Evolutionary conservation across 2,113 vertebrate genomes (phyloP), one percentile per base, ranked within the genome.

Genomic region (Calyptommatus sinebrachiatus): DNA sequence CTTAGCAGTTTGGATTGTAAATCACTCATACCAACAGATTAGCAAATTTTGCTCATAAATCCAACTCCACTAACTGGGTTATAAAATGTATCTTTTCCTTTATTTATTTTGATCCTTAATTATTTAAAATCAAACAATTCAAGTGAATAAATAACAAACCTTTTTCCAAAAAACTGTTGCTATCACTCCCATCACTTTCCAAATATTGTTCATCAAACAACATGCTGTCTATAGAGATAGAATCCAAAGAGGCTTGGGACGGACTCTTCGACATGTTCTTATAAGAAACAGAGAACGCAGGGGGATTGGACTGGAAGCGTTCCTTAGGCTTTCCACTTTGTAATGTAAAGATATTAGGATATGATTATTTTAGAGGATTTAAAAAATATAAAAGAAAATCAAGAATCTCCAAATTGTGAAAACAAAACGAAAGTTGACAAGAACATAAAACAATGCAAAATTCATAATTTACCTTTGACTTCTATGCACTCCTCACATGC

Each of bases 251-350:
- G 85, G 96, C 95, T 78, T 99, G 96, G 12, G 98, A 99, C 1
- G 98, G 95, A 83, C 97, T 99, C 94, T 96, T 97, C 92, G 97
- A 97, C 96, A 98, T 95, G 88, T 95, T 97, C 94, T 98, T 99
- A 60, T 95, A 97, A 84, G 97, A 96, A 92, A 97, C 96, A 18
- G 93, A 94, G 91, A 97, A 96, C 72, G 94, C 81, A 88, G 91
- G 86, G 74, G 91, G 77, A 73, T 65, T 97, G 91, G 96, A 95
- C n/a, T 94, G 96, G 80, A 94, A 97, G 79, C 95, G 96, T 81
- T 99, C 98, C 87, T 96, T 97, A 92, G 97, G 88, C 78, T 96
- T 97, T 85, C 95, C 96, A 91, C 98, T 99, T 93, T 89, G 83
- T 72, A 85, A 90, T 83, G 89, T 18, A 90, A 91, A 91, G 84